Evolutionary conservation across 2,797 vertebrate species (phyloP).

Genomic region (Sebastolobus altivelis): DNA sequence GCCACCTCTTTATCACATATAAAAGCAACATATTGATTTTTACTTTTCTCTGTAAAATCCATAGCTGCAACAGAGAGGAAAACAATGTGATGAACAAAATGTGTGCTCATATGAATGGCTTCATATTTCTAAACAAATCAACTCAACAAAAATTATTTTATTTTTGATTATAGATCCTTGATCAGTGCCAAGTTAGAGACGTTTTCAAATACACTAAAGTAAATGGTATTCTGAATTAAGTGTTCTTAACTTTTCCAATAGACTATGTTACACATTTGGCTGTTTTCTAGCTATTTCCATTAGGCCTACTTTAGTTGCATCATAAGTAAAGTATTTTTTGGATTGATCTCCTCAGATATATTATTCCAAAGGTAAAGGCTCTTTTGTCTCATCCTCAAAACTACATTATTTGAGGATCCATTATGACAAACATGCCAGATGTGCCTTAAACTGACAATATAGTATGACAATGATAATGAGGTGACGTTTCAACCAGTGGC

Average conservation of each 20-base stretch:
- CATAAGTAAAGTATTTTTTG: not conserved
- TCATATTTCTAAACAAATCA: not conserved
- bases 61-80: conserved; percentile 13
- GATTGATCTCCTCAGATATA: not conserved
- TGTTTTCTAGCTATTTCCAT: not conserved
- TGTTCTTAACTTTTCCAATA: too few species aligned
- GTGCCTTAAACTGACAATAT: not conserved
- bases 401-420: not conserved
- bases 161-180: not conserved
- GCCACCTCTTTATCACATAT: conserved; percentile 10
- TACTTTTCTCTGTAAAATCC: conserved; percentile 22
- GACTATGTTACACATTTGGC: not conserved
- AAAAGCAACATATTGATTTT: conserved; percentile 28
- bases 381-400: not conserved
- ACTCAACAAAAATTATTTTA: not conserved
- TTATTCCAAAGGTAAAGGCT: not conserved
- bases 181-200: not conserved
- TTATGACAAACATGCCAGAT: not conserved
- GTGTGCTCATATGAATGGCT: not conserved
- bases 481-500: too few species aligned
- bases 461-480: too few species aligned
- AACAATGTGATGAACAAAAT: not conserved
- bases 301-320: not conserved
- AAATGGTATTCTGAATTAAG: not conserved
- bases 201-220: not conserved